Conservation (phyloP, 2,797 vertebrate species). For the Muscicapa comitata region DNA sequence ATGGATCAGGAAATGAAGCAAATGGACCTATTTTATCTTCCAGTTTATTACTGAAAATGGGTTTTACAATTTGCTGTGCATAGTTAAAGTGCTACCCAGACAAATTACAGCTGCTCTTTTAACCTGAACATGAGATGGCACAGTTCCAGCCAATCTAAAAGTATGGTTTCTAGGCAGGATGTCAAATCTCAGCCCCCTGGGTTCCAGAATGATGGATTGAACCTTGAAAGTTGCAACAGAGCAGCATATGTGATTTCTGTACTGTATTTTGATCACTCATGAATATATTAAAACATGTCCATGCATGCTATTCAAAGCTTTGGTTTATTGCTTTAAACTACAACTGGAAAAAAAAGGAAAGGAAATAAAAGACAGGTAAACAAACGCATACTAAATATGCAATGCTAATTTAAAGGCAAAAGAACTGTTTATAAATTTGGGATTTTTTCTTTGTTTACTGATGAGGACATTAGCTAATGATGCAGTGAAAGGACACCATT, state of each 20-base stretch:
- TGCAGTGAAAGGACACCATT: background rate
- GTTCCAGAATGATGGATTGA: slow-evolving; percentile 69
- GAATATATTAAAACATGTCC: slow-evolving; percentile 62
- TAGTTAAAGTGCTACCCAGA: slow-evolving; percentile 67
- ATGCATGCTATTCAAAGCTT: slow-evolving; percentile 1
- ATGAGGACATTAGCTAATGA: background rate
- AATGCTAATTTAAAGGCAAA: background rate
- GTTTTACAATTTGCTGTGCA: slow-evolving; percentile 60
- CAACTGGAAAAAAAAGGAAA: background rate
- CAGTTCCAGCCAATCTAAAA: slow-evolving; percentile 70
- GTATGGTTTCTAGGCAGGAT: slow-evolving; percentile 65
- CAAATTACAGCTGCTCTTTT: slow-evolving; percentile 76
- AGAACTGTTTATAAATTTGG: background rate
- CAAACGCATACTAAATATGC: background rate
- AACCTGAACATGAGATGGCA: slow-evolving; percentile 74
- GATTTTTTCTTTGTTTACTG: background rate
- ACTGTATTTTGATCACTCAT: slow-evolving; percentile 58
- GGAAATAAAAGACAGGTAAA: background rate
- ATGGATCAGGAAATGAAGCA: slow-evolving; percentile 45
- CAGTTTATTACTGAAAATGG: slow-evolving; percentile 67
- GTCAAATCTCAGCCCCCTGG: slow-evolving; percentile 67
- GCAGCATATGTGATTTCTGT: slow-evolving; percentile 65
- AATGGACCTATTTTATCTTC: slow-evolving; percentile 51
- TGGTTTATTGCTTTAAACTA: background rate
- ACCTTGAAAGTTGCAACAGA: slow-evolving; percentile 65